Conservation (phyloP, 2,113 vertebrate genomes). For the Solenodon paradoxus region DNA sequence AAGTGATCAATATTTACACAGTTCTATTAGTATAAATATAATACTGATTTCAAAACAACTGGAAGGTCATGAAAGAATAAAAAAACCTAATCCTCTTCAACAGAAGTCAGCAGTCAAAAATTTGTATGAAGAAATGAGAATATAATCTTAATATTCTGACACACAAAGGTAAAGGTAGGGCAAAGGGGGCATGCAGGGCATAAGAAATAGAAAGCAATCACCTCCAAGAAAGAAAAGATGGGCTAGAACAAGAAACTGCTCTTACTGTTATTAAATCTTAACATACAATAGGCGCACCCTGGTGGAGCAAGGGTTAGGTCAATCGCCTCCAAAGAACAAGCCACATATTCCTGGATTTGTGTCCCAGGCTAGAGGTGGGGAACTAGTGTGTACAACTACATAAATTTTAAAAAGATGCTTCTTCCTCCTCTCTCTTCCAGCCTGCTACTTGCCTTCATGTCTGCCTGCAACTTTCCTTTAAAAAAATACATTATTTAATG, state of each 20-base stretch:
- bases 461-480: no score
- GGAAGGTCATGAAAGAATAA: neutral
- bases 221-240: neutral
- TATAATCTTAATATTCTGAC: neutral
- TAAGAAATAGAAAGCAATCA: neutral
- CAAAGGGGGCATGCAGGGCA: no score
- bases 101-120: neutral
- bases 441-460: no score
- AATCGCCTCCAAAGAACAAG: no score
- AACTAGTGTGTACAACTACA: no score
- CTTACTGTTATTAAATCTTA: neutral
- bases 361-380: no score
- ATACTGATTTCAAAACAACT: neutral
- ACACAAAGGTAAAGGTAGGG: neutral
- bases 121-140: neutral
- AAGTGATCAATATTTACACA: neutral
- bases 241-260: neutral
- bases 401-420: no score
- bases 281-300: neutral
- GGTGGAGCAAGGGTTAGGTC: no score
- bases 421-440: no score
- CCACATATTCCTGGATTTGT: neutral
- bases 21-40: neutral
- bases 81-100: neutral
- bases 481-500: no score